Conservation (phyloP, 1,140 invertebrate genomes). For the Papilio polytes region DNA sequence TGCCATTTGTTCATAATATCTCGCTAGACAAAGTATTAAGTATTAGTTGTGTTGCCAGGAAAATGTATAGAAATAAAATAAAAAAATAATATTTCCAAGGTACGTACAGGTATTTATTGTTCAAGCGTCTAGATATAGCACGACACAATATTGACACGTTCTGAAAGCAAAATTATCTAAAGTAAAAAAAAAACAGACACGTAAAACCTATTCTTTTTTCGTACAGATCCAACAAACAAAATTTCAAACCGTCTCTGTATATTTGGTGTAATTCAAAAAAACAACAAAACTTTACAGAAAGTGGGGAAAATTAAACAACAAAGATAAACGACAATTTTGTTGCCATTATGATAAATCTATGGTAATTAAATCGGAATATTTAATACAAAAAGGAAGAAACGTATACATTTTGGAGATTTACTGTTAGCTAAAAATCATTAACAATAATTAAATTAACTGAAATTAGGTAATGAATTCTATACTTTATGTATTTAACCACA, state of each 20-base stretch:
- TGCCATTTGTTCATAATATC: neutral
- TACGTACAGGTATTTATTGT: conserved; percentile 81
- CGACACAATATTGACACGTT: conserved; percentile 74
- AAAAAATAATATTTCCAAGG: conserved; percentile 65
- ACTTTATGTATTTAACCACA: neutral
- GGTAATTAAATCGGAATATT: neutral
- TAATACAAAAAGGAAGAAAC: neutral
- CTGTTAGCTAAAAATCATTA: neutral
- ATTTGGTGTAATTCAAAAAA: conserved; percentile 71
- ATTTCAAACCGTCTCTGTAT: conserved; percentile 71
- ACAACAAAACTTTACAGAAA: conserved; percentile 45
- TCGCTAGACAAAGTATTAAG: neutral
- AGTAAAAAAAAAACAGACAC: conserved; percentile 57
- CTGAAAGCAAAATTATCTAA: conserved; percentile 65
- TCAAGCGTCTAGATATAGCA: conserved; percentile 79
- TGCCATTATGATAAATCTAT: neutral
- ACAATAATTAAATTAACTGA: neutral
- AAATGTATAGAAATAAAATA: conserved; percentile 47
- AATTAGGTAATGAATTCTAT: neutral
- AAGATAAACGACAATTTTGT: conserved; percentile 40
- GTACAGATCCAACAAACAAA: conserved; percentile 63
- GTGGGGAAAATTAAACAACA: conserved; percentile 43
- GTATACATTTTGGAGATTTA: neutral
- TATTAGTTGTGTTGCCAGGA: conserved; percentile 15
- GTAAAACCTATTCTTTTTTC: conserved; percentile 63